These are phyloP conservation scores for Taphrorychus bicolor DNA, from an alignment of 2,888 invertebrate genomes.

Conservation along the genomic window DNA sequence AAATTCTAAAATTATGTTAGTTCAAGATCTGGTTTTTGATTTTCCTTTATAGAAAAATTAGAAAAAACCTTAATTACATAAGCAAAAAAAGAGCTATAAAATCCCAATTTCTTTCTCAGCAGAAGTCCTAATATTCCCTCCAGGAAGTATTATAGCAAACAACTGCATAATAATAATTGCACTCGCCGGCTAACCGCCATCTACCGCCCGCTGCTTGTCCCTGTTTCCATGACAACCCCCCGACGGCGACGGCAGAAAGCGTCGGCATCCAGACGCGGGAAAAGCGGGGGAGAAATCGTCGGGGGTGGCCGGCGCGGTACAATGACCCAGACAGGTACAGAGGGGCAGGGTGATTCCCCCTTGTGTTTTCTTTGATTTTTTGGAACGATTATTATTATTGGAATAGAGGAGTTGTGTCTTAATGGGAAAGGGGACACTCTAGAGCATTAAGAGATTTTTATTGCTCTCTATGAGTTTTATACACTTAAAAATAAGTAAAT, in stretches of 20 bases:
- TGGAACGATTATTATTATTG: neutral
- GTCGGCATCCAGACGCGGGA: conserved; percentile 52
- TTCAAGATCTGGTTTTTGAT: too few species aligned
- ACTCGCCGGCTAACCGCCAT: neutral
- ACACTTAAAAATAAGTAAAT: neutral
- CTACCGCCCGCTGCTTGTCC: conserved; percentile 5
- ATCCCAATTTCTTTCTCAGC: neutral
- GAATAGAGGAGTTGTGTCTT: neutral
- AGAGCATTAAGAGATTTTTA: too few species aligned
- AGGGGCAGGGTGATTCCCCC: conserved; percentile 16
- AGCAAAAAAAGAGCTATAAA: too few species aligned
- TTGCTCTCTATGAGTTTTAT: neutral
- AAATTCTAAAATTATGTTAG: too few species aligned
- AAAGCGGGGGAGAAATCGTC: neutral
- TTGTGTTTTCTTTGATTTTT: conserved; percentile 19
- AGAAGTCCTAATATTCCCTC: neutral
- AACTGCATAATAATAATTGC: too few species aligned
- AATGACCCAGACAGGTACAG: conserved; percentile 42
- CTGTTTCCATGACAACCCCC: conserved; percentile 60
- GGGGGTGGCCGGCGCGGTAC: conserved; percentile 34
- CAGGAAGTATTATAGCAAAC: too few species aligned
- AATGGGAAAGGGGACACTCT: too few species aligned
- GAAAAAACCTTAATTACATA: too few species aligned
- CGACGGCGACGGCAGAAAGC: conserved; percentile 47
- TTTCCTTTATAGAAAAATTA: too few species aligned